Conservation (phyloP, 2,888 invertebrate genomes). For the Ennomos quercinarius region DNA sequence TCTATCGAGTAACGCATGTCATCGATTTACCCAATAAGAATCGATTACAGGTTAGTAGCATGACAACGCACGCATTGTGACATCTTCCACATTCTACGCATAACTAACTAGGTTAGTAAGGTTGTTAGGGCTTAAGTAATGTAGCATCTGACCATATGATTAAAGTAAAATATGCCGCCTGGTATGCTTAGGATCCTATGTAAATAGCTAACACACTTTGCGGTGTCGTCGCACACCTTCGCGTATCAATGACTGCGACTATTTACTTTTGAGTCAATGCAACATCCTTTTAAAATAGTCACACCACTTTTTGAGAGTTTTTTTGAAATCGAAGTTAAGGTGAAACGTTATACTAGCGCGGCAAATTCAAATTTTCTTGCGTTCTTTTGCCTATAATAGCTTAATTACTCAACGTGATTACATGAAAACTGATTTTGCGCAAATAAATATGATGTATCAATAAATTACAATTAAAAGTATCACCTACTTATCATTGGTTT, state of each 20-base stretch:
- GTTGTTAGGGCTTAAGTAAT: slow-evolving; percentile 40
- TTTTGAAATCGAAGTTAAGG: slow-evolving; percentile 10
- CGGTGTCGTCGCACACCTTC: slow-evolving; percentile 17
- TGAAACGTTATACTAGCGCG: too few species aligned
- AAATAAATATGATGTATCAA: too few species aligned
- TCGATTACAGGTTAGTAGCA: slow-evolving; percentile 60
- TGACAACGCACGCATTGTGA: slow-evolving; percentile 54
- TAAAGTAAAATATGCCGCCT: slow-evolving; percentile 26
- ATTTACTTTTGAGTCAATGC: slow-evolving; percentile 18
- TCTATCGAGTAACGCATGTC: slow-evolving; percentile 62
- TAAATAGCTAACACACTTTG: slow-evolving; percentile 26
- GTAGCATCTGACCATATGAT: slow-evolving; percentile 35
- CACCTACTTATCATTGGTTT: too few species aligned
- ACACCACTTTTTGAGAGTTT: slow-evolving; percentile 21
- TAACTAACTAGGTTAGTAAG: slow-evolving; percentile 38
- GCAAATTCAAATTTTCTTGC: too few species aligned
- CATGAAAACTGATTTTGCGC: too few species aligned
- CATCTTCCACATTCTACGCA: slow-evolving; percentile 64
- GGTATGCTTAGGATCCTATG: slow-evolving; percentile 25
- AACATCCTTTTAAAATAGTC: slow-evolving; percentile 28
- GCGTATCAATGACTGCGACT: slow-evolving; percentile 27
- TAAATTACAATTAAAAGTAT: too few species aligned
- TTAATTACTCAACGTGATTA: too few species aligned
- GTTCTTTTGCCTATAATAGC: too few species aligned
- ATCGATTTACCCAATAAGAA: slow-evolving; percentile 75